Conservation (phyloP, 1,140 invertebrate genomes). For the Megalopta genalis region DNA sequence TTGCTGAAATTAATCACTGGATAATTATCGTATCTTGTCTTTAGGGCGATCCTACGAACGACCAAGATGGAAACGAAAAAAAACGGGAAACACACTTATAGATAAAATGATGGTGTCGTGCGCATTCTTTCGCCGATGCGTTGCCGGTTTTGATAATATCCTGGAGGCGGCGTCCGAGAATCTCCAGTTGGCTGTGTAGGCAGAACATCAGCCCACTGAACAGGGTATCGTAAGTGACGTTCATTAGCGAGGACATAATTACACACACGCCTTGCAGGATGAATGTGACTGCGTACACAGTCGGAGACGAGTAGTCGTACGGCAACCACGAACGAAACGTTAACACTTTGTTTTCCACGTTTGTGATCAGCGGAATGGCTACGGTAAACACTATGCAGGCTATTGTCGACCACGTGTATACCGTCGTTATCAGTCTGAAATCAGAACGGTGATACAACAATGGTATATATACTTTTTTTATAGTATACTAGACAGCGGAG, state of each 20-base stretch:
- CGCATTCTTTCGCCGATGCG: not conserved
- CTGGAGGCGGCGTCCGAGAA: conserved; percentile 48
- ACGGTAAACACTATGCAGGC: not conserved
- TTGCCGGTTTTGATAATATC: conserved; percentile 16
- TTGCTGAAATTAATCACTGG: no score
- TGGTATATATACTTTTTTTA: no score
- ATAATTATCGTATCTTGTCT: no score
- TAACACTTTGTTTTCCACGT: not conserved
- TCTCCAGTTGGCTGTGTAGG: conserved; percentile 56
- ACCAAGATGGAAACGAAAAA: no score
- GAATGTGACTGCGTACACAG: conserved; percentile 22
- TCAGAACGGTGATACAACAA: not conserved
- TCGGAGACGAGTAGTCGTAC: conserved; percentile 28
- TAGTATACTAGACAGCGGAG: no score
- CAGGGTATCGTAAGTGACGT: conserved; percentile 49
- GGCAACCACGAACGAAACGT: conserved; percentile 40
- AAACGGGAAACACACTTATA: not conserved
- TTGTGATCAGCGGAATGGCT: not conserved
- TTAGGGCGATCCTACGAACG: no score
- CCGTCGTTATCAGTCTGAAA: conserved; percentile 22
- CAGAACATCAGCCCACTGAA: conserved; percentile 54
- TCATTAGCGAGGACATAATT: conserved; percentile 30
- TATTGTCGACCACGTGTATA: conserved; percentile 16
- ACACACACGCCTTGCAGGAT: conserved; percentile 1
- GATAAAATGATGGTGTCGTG: conserved; percentile 28